Evolutionary conservation across 2,797 vertebrate genomes (phyloP).

Genomic region (Dicrostonyx torquatus): DNA sequence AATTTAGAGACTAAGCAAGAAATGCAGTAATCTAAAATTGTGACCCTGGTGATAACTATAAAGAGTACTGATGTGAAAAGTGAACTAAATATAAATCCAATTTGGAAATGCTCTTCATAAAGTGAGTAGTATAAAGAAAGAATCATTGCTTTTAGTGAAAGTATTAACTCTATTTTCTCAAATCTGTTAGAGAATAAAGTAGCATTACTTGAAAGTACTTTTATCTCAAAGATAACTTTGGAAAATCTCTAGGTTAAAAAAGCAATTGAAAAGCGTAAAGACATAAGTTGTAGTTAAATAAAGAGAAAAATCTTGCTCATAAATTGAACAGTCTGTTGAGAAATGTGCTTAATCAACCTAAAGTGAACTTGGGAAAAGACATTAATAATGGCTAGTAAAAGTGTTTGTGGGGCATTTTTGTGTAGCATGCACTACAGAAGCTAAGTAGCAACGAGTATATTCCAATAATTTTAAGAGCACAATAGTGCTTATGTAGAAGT

Average conservation of each 20-base stretch:
- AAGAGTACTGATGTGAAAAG: neutral
- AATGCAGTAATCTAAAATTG: neutral
- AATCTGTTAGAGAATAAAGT: conserved; percentile 3
- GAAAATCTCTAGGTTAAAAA: conserved; percentile 51
- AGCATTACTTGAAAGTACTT: conserved; percentile 54
- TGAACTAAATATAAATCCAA: conserved; percentile 32
- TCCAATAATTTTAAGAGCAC: neutral
- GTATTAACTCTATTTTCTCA: conserved; percentile 53
- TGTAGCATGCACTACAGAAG: neutral
- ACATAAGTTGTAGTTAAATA: conserved; percentile 34
- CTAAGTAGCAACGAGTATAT: neutral
- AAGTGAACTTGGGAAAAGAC: conserved; percentile 23
- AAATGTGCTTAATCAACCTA: conserved; percentile 48
- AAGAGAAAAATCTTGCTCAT: neutral
- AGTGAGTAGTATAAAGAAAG: neutral
- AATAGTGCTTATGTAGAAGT: neutral
- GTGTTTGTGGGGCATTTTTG: conserved; percentile 19
- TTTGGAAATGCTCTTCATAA: conserved; percentile 54
- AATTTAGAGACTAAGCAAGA: neutral
- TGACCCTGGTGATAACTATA: neutral
- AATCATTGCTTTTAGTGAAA: conserved; percentile 48
- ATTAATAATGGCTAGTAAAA: conserved; percentile 59
- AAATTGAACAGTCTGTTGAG: conserved; percentile 39
- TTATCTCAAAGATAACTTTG: conserved; percentile 53
- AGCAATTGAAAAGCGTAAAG: conserved; percentile 39